Evolutionary conservation across 2,113 vertebrate species (phyloP), one percentile per base, ranked within the genome.

Genomic region (Protobothrops flavoviridis): DNA sequence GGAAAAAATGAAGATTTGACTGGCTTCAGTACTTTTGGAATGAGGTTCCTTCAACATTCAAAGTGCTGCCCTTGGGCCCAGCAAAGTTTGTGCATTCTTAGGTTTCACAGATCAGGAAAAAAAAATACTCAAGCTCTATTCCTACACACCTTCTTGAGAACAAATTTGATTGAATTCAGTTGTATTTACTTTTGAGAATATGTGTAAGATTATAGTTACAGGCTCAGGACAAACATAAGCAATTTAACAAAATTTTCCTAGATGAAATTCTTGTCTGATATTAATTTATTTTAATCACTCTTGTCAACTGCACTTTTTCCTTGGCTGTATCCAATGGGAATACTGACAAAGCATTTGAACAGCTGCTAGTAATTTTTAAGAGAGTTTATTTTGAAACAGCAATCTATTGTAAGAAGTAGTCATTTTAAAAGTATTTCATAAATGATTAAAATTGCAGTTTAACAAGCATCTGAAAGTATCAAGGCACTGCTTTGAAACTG

Each of bases 281-380:
- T 86, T 64, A 93, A 87, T 86, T 86, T 48, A 74, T 74, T 92
- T 39, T 45, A 81, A 89, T 26, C n/a, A 88, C 48, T 61, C 45
- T 88, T 88, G 55, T 53, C 81, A 93, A 64, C 23, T 90, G n/a
- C 4, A 93, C 59, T 90, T 59, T 90, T 90, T 53, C 4, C 56
- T 87, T 43, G n/a, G 23, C 55, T 85, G 39, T 55, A 89, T 64
- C 56, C 69, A 90, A 69, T 90, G 48, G n/a, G n/a, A 50, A 93
- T 87, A 90, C 74, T 93, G 88, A 48, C 45, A 64, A 90, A 90
- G 56, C 50, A 11, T 87, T 86, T 43, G 43, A 90, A 90, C 92
- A 93, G 89, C 81, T 93, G 89, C 12, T 90, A 64, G 56, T 86
- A 93, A 93, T 93, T 90, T 64, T 93, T 69, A 88, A 90, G 43